Base-by-base conservation (phyloP, 1,140 invertebrate species). In the Meloidogyne exigua region DNA sequence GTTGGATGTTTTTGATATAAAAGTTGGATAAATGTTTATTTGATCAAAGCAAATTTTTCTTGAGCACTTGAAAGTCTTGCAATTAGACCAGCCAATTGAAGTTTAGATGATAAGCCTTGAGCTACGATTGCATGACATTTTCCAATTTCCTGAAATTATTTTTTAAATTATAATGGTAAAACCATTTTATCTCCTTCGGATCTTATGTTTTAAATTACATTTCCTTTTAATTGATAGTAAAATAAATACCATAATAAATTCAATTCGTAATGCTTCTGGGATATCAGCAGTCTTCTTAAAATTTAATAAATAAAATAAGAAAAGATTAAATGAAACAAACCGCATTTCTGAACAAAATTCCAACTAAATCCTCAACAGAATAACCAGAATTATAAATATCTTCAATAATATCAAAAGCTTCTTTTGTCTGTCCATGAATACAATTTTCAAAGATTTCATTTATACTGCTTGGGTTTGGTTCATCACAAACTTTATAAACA, bases 401-500 rank as follows among this genome's bases (percentile, higher is more conserved):
- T 28, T 79, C 68, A 23, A 79, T 72, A 39, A 79, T 64, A 13
- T 80, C 77, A 44, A 79, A 79, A 23, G 77, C 77, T 44, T 76
- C 72, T 72, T 77, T 39, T 39, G 49, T 49, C 79, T 97, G 92
- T 57, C 92, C 92, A 68, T 92, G 76, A 10, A 81, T 64, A 73
- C 88, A 99, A 83, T 91, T 90, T 74, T 93, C 91, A 68, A 99
- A 89, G 94, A 99, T 98, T 80, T 93, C 91, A 88, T 93, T 93
- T 12, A 99, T 92, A 0, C 96, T 87, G 77, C 96, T 89, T 10
- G 97, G 97, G 90, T 99, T 95, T 0, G 97, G 96, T 88, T 99
- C 96, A 89, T 99, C 97, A 88, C 97, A 99, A 18, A 99, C 95
- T 90, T 98, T 99, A 85, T 98, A 99, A n/a, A 99, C 96, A 91